These are phyloP conservation scores for Automeris io DNA, from an alignment of 2,888 invertebrate species.

Conservation along the genomic window DNA sequence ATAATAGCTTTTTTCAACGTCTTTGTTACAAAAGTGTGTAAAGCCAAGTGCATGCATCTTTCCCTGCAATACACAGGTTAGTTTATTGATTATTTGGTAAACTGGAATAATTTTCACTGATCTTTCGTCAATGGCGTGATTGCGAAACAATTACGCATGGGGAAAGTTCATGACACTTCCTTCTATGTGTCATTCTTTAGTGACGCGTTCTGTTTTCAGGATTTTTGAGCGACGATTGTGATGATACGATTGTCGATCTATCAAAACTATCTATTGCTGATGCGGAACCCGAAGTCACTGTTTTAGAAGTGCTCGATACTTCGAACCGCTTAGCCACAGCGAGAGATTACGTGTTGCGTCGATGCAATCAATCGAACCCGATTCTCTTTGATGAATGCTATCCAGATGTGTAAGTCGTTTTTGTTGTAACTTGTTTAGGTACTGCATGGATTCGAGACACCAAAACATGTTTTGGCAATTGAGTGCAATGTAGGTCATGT, in stretches of 20 bases:
- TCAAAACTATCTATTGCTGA: constrained; percentile 72
- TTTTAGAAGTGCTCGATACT: constrained; percentile 61
- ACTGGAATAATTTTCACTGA: constrained; percentile 10
- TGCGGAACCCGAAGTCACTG: constrained; percentile 59
- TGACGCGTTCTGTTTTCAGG: constrained; percentile 49
- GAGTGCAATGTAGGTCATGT: constrained; percentile 38
- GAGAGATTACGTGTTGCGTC: constrained; percentile 76
- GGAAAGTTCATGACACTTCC: constrained; percentile 71
- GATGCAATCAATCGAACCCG: constrained; percentile 81
- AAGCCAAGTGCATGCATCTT: constrained; percentile 79
- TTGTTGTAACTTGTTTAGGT: background rate
- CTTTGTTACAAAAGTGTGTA: constrained; percentile 72
- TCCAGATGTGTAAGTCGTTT: constrained; percentile 75
- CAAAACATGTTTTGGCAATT: constrained; percentile 14
- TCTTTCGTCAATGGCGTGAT: constrained; percentile 24
- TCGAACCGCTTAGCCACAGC: constrained; percentile 53
- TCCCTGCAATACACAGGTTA: constrained; percentile 74
- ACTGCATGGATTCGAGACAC: background rate
- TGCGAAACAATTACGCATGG: constrained; percentile 54
- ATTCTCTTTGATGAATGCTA: constrained; percentile 81
- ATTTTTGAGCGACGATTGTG: constrained; percentile 74
- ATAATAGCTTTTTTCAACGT: constrained; percentile 70
- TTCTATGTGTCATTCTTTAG: constrained; percentile 51
- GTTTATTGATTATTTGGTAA: constrained; percentile 20
- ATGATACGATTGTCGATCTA: constrained; percentile 74